These are phyloP conservation scores for Peromyscus nudipes DNA, from an alignment of 2,797 vertebrate species.

Conservation along the genomic window DNA sequence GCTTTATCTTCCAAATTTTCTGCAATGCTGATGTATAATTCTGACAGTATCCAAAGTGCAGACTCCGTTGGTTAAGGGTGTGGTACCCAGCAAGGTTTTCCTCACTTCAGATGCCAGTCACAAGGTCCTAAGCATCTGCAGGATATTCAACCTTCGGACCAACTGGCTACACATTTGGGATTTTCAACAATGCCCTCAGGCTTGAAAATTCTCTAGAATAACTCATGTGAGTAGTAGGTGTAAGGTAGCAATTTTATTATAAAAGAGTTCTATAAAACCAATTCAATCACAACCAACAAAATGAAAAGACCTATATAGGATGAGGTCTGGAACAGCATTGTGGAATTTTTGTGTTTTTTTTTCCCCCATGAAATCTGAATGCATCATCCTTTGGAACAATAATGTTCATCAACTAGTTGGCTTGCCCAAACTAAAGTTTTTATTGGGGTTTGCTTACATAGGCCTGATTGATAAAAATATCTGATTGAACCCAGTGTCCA, in stretches of 20 bases:
- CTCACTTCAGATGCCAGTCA: constrained; percentile 41
- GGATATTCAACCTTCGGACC: neutral
- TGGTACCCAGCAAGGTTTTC: neutral
- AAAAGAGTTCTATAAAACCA: neutral
- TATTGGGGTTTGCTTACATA: constrained; percentile 40
- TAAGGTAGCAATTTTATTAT: constrained; percentile 23
- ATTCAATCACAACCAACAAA: constrained; percentile 34
- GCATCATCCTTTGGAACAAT: neutral
- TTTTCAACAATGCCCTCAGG: neutral
- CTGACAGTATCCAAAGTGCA: neutral
- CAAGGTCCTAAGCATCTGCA: neutral
- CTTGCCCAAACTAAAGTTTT: constrained; percentile 9
- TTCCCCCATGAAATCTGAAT: neutral
- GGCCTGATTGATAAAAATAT: constrained; percentile 12
- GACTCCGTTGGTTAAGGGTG: neutral
- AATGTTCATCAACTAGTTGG: constrained; percentile 26
- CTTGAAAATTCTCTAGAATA: constrained; percentile 53
- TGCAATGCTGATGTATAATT: constrained; percentile 23
- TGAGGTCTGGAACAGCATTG: neutral
- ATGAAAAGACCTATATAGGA: constrained; percentile 29
- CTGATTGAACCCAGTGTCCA: neutral
- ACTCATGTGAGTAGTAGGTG: neutral
- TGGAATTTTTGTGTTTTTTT: neutral
- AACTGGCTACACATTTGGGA: constrained; percentile 23
- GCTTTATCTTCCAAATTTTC: constrained; percentile 34